Conservation (phyloP, 2,113 vertebrate species). For the Brevimyrus niger region DNA sequence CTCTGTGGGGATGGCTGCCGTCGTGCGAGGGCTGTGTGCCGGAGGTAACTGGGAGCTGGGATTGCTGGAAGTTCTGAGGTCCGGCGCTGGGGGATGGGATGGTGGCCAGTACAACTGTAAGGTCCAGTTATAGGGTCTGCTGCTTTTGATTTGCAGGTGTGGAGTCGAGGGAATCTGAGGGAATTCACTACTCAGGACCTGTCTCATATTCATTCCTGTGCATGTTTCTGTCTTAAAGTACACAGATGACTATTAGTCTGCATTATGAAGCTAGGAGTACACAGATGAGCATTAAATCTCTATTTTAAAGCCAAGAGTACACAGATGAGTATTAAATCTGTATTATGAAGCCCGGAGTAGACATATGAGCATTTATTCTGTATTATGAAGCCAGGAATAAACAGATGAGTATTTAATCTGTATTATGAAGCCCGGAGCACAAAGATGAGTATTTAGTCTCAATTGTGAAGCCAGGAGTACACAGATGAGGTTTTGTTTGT, state of each 20-base stretch:
- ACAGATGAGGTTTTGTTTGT: neutral
- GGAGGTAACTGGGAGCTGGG: constrained; percentile 20
- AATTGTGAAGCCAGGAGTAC: neutral
- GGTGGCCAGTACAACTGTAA: neutral
- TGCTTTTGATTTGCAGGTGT: constrained; percentile 23
- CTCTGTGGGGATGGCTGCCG: neutral
- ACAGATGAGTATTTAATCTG: neutral
- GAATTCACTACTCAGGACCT: constrained; percentile 12
- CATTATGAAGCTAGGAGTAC: neutral
- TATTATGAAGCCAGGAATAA: neutral
- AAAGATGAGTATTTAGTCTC: neutral
- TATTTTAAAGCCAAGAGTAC: neutral
- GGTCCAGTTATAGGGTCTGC: neutral
- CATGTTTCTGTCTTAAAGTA: neutral
- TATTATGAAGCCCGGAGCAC: neutral
- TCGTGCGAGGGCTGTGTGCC: constrained; percentile 29
- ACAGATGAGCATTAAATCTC: neutral
- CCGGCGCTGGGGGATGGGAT: constrained; percentile 1
- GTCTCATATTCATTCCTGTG: neutral
- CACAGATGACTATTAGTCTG: neutral
- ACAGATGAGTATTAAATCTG: neutral
- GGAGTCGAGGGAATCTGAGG: constrained; percentile 12
- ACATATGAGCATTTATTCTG: neutral
- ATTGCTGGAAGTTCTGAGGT: constrained; percentile 39
- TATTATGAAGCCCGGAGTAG: neutral